These are phyloP conservation scores for Nylanderia fulva DNA, from an alignment of 1,140 invertebrate genomes.

Conservation along the genomic window DNA sequence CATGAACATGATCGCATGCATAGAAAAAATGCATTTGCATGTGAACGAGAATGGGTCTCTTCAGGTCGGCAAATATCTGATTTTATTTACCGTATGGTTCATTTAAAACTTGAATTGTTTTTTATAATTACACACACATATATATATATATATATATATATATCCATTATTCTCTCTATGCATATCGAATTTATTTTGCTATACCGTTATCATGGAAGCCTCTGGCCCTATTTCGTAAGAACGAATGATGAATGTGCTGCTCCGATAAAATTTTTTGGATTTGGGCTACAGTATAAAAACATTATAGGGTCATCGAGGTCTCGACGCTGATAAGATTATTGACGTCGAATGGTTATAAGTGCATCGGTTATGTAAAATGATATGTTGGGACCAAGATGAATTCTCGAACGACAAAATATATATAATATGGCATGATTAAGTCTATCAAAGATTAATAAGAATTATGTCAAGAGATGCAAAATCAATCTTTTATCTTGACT, in stretches of 20 bases:
- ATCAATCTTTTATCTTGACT: background rate
- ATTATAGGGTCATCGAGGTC: constrained; percentile 77
- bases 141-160: too few species aligned
- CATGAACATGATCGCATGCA: constrained; percentile 51
- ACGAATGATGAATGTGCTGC: constrained; percentile 11
- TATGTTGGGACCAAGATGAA: background rate
- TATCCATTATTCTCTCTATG: constrained; percentile 1
- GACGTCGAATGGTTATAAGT: constrained; percentile 72
- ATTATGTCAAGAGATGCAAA: background rate
- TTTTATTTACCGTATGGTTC: constrained; percentile 28
- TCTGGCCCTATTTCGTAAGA: constrained; percentile 67
- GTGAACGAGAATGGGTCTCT: constrained; percentile 56
- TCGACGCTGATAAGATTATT: constrained; percentile 77
- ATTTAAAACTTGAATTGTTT: constrained; percentile 28
- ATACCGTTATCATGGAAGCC: constrained; percentile 56
- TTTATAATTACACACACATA: constrained; percentile 9
- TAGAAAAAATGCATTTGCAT: constrained; percentile 66
- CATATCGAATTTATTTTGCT: constrained; percentile 57
- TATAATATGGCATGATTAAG: background rate
- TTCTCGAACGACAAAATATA: constrained; percentile 14
- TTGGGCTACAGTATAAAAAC: constrained; percentile 74
- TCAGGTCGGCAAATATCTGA: constrained; percentile 42
- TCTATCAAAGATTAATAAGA: background rate
- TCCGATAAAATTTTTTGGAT: constrained; percentile 76
- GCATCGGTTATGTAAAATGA: constrained; percentile 77